Base-by-base conservation (phyloP, 2,113 vertebrate genomes). In the Phrynosoma platyrhinos region DNA sequence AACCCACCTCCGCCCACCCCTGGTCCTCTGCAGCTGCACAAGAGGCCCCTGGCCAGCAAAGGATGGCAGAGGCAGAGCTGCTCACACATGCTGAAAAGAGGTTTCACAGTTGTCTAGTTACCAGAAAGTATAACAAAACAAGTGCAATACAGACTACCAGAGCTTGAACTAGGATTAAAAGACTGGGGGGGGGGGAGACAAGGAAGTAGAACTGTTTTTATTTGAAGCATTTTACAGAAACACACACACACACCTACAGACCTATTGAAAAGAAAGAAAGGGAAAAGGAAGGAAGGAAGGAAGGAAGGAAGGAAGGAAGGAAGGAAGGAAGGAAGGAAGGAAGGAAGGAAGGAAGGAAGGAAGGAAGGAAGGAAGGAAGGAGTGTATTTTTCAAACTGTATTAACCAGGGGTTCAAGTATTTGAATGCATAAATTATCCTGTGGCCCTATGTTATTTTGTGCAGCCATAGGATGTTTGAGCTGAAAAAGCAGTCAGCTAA, bases 141-240 rank as follows among this genome's bases (percentile, higher is more conserved):
- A 95, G 94, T 96, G 95, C 95, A 96, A 96, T 96, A 96, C 91
- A 92, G 92, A 96, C 95, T 94, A 92, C 76, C 92, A 76, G 93
- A 93, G 91, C 92, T 62, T 94, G 93, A 96, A 77, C 91, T 91
- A 93, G 92, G 72, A 93, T 91, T 16, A 68, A 93, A 91, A 95
- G 91, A 89, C 93, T 89, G 93, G 93, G 83, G 91, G 93, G 92
- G 91, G 93, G 90, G 92, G 91, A 92, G 94, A 86, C 88, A 40
- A 42, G 79, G 62, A 94, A 89, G 91, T 92, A 93, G 91, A 94
- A 93, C 79, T 93, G 88, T 91, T 92, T 91, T 77, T 89, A 74
- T 91, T 91, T 72, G 92, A 0, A 62, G 58, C 58, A 1, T 90
- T 94, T 90, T 32, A 72, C 93, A 94, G 5, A 2, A 92, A 78